A percentile compares a stretch with the other conserved stretches of the same genome.
Evolutionary conservation across 2,113 vertebrate genomes (phyloP).

Genomic region (Myotis brandtii): DNA sequence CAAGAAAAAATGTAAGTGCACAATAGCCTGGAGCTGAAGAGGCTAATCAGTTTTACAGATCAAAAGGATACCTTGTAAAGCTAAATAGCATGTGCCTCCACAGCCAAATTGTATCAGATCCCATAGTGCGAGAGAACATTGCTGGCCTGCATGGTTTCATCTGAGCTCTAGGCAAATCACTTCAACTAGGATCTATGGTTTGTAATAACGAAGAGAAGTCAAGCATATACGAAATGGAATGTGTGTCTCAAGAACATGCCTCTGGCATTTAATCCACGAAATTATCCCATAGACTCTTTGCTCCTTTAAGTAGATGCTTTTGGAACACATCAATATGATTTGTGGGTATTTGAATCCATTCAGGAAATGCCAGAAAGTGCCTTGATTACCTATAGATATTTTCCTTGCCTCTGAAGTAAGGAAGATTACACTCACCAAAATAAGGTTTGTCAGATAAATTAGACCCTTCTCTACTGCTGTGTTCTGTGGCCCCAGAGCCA

Average conservation of each 20-base stretch:
- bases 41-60: conserved; percentile 40
- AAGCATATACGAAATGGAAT: background rate
- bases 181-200: background rate
- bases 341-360: conserved; percentile 9
- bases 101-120: background rate
- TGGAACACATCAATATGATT: conserved; percentile 17
- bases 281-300: background rate
- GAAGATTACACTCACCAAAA: background rate
- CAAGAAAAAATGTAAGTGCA: conserved; percentile 19
- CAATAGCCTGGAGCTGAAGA: conserved; percentile 8
- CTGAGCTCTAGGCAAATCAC: background rate
- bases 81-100: background rate
- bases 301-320: conserved; percentile 45
- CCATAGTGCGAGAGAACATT: background rate
- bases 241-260: conserved; percentile 19
- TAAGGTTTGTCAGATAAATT: background rate
- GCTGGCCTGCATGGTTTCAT: background rate
- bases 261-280: conserved; percentile 41
- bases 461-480: background rate
- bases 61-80: conserved; percentile 29
- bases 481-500: background rate
- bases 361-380: background rate
- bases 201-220: background rate
- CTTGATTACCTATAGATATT: background rate
- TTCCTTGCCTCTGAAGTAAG: conserved; percentile 6